These are phyloP conservation scores for Bicyclus anynana DNA, from an alignment of 1,140 invertebrate genomes.

Conservation along the genomic window DNA sequence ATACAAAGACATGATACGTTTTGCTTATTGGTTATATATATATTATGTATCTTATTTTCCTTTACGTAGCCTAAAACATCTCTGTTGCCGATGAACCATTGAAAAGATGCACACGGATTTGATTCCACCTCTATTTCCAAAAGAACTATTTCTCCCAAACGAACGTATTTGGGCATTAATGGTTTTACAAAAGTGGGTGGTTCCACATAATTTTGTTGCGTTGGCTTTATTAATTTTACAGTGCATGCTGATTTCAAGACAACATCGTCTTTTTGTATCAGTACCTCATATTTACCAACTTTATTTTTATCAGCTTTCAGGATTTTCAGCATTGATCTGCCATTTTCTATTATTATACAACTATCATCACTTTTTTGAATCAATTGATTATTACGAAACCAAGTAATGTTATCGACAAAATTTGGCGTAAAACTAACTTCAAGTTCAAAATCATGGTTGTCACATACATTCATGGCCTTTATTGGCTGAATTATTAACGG, in stretches of 20 bases:
- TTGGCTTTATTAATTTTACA: slow-evolving; percentile 80
- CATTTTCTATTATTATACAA: slow-evolving; percentile 81
- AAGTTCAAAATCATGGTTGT: slow-evolving; percentile 55
- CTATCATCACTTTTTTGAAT: slow-evolving; percentile 83
- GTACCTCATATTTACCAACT: slow-evolving; percentile 90
- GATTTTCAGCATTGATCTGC: slow-evolving; percentile 83
- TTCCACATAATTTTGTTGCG: slow-evolving; percentile 79
- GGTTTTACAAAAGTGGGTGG: slow-evolving; percentile 87
- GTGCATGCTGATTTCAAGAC: slow-evolving; percentile 88
- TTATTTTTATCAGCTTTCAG: slow-evolving; percentile 85
- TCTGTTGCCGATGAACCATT: slow-evolving; percentile 88
- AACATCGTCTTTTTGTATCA: slow-evolving; percentile 85
- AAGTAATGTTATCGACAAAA: slow-evolving; percentile 86
- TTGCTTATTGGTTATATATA: slow-evolving; percentile 84
- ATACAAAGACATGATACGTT: slow-evolving; percentile 91
- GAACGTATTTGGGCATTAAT: slow-evolving; percentile 84
- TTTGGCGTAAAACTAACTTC: slow-evolving; percentile 84
- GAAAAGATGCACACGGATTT: slow-evolving; percentile 88
- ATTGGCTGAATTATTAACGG: slow-evolving; percentile 59
- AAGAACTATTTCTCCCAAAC: slow-evolving; percentile 86
- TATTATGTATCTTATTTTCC: slow-evolving; percentile 78
- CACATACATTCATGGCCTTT: slow-evolving; percentile 53
- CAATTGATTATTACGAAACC: slow-evolving; percentile 92
- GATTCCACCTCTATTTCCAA: slow-evolving; percentile 88
- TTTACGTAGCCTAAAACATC: slow-evolving; percentile 71